Percentiles rank a stretch among this genome's conserved stretches.
Evolutionary conservation across 2,797 vertebrate species (phyloP).

Genomic region (Pelodytes ibericus): DNA sequence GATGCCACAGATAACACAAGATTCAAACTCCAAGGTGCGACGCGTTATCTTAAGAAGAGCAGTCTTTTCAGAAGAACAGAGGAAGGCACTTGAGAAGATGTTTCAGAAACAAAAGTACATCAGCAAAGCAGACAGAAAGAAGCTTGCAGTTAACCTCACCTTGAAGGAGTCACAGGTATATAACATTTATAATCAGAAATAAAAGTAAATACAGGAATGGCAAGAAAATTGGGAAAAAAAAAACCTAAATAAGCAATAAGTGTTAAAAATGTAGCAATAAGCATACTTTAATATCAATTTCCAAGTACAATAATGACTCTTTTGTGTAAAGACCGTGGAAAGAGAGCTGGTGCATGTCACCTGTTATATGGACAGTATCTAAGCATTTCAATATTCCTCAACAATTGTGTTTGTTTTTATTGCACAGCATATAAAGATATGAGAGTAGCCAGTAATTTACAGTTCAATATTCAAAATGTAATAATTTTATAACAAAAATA

Average conservation of each 20-base stretch:
- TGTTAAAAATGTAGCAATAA: too few species aligned
- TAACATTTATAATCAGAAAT: not conserved
- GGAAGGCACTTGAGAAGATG: conserved; percentile 93
- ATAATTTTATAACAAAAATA: too few species aligned
- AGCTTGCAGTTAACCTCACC: conserved; percentile 86
- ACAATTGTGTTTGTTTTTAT: too few species aligned
- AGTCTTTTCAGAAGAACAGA: conserved; percentile 95
- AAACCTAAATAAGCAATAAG: not conserved
- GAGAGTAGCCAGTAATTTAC: too few species aligned
- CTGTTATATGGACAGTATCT: too few species aligned
- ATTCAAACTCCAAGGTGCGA: conserved; percentile 81
- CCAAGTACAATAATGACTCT: too few species aligned
- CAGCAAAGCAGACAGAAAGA: conserved; percentile 94
- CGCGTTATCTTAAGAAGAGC: conserved; percentile 93
- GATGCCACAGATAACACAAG: conserved; percentile 80
- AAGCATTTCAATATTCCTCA: too few species aligned
- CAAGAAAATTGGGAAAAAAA: not conserved
- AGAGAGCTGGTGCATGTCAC: too few species aligned
- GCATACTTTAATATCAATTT: too few species aligned
- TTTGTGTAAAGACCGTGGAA: too few species aligned
- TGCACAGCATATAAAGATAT: too few species aligned
- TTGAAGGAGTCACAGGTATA: conserved; percentile 96
- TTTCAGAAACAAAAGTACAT: conserved; percentile 98
- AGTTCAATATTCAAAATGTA: too few species aligned
- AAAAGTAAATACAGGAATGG: not conserved